Evolutionary conservation across 1,140 invertebrate genomes (phyloP).

Genomic region (Drosophila seguyi): DNA sequence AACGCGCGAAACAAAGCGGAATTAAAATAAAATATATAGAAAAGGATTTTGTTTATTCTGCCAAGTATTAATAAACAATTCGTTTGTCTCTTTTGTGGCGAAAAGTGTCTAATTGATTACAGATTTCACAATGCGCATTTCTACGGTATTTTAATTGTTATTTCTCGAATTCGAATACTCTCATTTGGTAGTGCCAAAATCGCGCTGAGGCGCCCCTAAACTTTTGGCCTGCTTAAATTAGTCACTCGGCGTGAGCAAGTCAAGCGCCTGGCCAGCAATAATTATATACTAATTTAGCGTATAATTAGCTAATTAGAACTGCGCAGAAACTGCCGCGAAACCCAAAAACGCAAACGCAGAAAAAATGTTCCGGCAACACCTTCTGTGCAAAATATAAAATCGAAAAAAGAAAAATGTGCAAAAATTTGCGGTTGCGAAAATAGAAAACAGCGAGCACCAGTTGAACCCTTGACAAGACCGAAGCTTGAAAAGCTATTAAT

Average conservation of each 20-base stretch:
- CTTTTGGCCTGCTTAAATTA: conserved; percentile 42
- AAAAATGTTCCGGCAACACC: conserved; percentile 82
- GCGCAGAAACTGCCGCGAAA: conserved; percentile 61
- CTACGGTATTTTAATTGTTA: conserved; percentile 14
- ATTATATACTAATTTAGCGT: conserved; percentile 82
- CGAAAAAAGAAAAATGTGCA: conserved; percentile 61
- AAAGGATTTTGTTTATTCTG: conserved; percentile 29
- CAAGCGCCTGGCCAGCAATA: conserved; percentile 65
- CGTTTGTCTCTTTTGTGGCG: conserved; percentile 33
- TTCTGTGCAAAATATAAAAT: conserved; percentile 72
- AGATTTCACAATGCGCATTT: conserved; percentile 28
- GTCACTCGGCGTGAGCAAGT: conserved; percentile 57
- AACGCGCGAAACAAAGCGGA: conserved; percentile 34
- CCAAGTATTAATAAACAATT: conserved; percentile 9
- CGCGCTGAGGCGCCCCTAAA: conserved; percentile 22
- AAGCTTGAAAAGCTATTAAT: conserved; percentile 74
- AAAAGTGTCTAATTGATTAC: conserved; percentile 25
- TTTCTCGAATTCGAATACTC: conserved; percentile 5
- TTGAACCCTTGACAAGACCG: conserved; percentile 68
- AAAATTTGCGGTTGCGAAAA: conserved; percentile 72
- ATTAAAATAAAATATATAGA: conserved; percentile 28
- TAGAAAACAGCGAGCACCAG: conserved; percentile 72
- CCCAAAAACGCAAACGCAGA: conserved; percentile 46
- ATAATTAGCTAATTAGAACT: conserved; percentile 84
- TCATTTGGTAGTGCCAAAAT: conserved; percentile 20